Percentiles rank a stretch among this genome's conserved stretches.
phyloP scores from a whole-genome alignment of 2,888 invertebrate genomes.

The Helleia helle region DNA sequence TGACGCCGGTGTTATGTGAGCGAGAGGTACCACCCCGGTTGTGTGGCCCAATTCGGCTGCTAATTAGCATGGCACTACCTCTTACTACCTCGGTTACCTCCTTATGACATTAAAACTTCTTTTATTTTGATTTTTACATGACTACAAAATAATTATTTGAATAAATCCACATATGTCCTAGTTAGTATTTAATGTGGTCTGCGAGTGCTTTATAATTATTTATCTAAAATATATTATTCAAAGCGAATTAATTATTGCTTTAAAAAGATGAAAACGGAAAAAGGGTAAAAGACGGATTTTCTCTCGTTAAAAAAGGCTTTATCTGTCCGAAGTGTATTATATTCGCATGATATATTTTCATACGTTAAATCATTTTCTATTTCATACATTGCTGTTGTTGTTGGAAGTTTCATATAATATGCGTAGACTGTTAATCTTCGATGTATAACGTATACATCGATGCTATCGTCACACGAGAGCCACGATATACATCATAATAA shows the following conservation, averaged over 20 bases:
- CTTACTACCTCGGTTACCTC: no score
- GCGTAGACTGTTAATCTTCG: background rate
- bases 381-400: background rate
- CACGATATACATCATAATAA: slow-evolving; percentile 9
- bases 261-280: slow-evolving; percentile 5
- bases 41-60: no score
- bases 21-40: no score
- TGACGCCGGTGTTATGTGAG: no score
- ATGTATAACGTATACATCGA: background rate
- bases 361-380: background rate
- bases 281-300: slow-evolving; percentile 2
- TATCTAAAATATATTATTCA: slow-evolving; percentile 4
- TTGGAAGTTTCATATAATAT: background rate
- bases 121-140: no score
- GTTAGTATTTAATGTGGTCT: no score
- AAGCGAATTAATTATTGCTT: slow-evolving; percentile 7
- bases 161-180: no score
- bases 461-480: background rate
- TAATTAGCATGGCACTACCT: no score
- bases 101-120: no score
- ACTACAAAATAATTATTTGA: no score
- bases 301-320: slow-evolving; percentile 9
- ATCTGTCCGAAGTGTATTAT: slow-evolving; percentile 2
- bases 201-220: slow-evolving; percentile 3
- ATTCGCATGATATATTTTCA: slow-evolving; percentile 2